phyloP scores from a whole-genome alignment of 2,113 vertebrate species.

The Pundamilia nyererei region DNA sequence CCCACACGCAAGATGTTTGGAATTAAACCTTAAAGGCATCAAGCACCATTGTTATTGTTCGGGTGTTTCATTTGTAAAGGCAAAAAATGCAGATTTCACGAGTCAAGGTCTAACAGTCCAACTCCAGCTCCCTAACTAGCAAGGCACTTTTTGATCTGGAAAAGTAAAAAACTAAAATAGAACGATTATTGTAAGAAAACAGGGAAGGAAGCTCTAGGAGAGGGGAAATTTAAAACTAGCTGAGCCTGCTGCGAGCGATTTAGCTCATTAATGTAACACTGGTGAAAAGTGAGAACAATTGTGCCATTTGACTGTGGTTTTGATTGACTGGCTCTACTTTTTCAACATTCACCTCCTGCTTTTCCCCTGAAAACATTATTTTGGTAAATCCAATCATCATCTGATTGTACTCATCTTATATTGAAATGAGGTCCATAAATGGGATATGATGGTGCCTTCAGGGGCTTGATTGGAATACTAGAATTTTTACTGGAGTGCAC shows the following conservation, averaged over 20 bases:
- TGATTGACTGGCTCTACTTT: background rate
- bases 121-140: background rate
- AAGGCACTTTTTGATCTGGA: conserved; percentile 14
- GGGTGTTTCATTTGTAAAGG: background rate
- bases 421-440: background rate
- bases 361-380: background rate
- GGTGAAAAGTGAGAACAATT: background rate
- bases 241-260: background rate
- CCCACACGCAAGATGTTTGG: background rate
- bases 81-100: background rate
- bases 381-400: background rate
- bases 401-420: background rate
- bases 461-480: background rate
- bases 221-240: background rate
- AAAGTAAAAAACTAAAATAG: background rate
- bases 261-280: background rate
- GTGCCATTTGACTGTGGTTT: background rate
- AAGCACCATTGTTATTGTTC: background rate
- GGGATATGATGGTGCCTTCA: background rate
- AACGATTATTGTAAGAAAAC: conserved; percentile 20
- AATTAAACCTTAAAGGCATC: background rate
- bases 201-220: background rate
- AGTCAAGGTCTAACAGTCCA: conserved; percentile 1
- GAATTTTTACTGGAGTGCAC: background rate
- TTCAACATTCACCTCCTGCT: background rate